These are phyloP conservation scores for Panzeria rudis DNA, from an alignment of 2,888 invertebrate species.

Conservation along the genomic window DNA sequence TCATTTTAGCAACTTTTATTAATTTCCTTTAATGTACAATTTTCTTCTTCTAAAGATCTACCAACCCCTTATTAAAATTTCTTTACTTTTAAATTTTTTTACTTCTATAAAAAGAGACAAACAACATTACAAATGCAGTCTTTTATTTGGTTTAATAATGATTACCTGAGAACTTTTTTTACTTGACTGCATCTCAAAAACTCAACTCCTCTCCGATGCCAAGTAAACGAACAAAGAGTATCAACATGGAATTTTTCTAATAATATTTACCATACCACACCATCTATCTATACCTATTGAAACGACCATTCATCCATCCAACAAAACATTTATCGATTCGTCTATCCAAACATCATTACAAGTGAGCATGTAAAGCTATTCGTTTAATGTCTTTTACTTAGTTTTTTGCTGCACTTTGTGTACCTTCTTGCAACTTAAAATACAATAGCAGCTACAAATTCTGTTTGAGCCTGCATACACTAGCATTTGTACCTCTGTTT, in stretches of 20 bases:
- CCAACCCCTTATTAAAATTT: not conserved
- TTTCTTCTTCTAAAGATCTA: not conserved
- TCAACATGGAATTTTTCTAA: constrained; percentile 36
- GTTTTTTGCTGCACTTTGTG: constrained; percentile 12
- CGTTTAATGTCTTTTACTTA: constrained; percentile 47
- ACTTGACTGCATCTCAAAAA: not conserved
- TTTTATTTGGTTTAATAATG: constrained; percentile 59
- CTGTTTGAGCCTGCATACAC: constrained; percentile 18
- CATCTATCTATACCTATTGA: constrained; percentile 16
- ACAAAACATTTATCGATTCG: not conserved
- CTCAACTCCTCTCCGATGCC: not conserved
- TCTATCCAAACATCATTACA: constrained; percentile 11
- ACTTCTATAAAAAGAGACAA: too few species aligned
- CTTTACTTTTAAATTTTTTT: too few species aligned
- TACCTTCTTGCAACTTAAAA: constrained; percentile 18
- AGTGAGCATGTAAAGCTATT: constrained; percentile 47
- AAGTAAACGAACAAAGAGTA: not conserved
- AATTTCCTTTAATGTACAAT: too few species aligned
- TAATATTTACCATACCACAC: constrained; percentile 60
- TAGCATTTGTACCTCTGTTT: constrained; percentile 15
- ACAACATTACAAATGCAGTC: constrained; percentile 18
- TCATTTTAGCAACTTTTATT: too few species aligned
- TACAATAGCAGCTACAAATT: constrained; percentile 41
- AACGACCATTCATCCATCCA: constrained; percentile 12
- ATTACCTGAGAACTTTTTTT: constrained; percentile 48